Evolutionary conservation across 2,888 invertebrate species (phyloP).

Genomic region (Tipula confusa): DNA sequence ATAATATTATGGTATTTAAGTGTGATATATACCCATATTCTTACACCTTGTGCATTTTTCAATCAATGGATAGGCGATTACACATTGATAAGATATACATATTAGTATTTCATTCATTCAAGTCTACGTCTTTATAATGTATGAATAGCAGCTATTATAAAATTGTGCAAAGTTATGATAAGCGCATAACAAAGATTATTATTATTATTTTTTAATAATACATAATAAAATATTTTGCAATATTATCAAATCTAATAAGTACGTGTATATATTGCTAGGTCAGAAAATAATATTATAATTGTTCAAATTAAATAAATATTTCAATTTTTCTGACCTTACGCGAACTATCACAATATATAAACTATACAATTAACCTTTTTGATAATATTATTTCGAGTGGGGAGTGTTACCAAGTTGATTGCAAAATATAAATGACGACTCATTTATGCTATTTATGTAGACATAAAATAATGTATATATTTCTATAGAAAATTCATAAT

Average conservation of each 20-base stretch:
- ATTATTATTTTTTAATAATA: neutral
- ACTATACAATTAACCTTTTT: neutral
- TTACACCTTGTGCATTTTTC: neutral
- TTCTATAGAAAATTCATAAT: neutral
- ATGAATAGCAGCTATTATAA: neutral
- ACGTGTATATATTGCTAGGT: neutral
- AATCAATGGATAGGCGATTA: neutral
- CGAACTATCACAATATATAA: neutral
- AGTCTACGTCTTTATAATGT: neutral
- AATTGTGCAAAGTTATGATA: neutral
- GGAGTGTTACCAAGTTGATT: neutral
- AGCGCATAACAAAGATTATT: neutral
- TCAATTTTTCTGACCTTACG: neutral
- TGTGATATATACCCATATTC: neutral
- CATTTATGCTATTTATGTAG: neutral
- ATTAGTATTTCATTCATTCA: neutral
- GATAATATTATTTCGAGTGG: neutral
- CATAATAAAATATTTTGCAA: neutral
- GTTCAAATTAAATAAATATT: constrained; percentile 4
- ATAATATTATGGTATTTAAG: too few species aligned
- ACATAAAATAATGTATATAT: neutral
- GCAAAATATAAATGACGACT: neutral
- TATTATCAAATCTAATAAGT: neutral
- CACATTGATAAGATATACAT: neutral
- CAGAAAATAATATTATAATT: neutral